Percentiles rank a stretch among this genome's conserved stretches.
Conservation (phyloP, 1,140 invertebrate species). For the Thaumatotibia leucotreta region DNA sequence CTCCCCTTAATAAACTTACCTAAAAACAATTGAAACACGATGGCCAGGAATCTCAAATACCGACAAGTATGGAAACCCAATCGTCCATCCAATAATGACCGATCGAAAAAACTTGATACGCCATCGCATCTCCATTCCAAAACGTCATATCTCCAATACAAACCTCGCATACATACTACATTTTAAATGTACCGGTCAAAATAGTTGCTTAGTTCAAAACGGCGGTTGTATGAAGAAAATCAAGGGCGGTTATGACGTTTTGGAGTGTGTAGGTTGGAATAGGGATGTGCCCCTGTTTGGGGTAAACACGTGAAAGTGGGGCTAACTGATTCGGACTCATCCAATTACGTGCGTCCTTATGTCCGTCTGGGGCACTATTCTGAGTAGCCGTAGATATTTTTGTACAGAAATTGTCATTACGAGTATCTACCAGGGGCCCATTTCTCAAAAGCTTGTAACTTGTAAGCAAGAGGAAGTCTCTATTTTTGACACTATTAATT, state of each 20-base stretch:
- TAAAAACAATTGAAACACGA: not conserved
- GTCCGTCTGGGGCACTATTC: conserved; percentile 26
- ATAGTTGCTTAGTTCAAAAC: not conserved
- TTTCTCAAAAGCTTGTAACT: too few species aligned
- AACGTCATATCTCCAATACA: not conserved
- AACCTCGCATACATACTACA: not conserved
- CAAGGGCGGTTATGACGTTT: not conserved
- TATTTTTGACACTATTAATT: too few species aligned
- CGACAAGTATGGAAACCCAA: not conserved
- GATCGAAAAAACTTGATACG: not conserved
- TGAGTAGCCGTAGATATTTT: conserved; percentile 1
- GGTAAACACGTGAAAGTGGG: conserved; percentile 69
- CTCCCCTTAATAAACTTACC: not conserved
- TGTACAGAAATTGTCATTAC: too few species aligned
- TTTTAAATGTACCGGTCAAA: not conserved
- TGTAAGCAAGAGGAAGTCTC: too few species aligned
- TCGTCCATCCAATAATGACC: not conserved
- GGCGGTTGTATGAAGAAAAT: not conserved
- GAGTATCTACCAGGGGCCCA: too few species aligned
- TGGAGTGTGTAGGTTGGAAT: not conserved
- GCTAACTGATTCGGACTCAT: conserved; percentile 71
- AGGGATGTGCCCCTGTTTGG: conserved; percentile 44
- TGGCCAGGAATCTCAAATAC: not conserved
- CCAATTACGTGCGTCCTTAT: conserved; percentile 61
- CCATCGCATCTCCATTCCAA: not conserved